These are phyloP conservation scores for Perccottus glenii DNA, from an alignment of 2,113 vertebrate genomes.

Conservation along the genomic window DNA sequence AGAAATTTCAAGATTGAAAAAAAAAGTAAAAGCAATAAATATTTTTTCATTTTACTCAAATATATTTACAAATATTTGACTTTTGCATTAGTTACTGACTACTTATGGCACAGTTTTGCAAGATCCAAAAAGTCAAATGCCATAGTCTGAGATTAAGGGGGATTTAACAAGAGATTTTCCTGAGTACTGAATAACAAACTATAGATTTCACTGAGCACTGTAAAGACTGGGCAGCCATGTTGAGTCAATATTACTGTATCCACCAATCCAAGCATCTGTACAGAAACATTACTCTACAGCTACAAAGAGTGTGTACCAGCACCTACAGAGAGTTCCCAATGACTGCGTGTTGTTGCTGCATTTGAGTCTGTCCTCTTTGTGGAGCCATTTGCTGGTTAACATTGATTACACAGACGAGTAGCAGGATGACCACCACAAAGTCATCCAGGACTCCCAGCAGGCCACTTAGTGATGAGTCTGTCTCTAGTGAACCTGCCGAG, in stretches of 20 bases:
- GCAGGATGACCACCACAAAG: conserved; percentile 80
- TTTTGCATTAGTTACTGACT: conserved; percentile 19
- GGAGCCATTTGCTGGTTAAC: conserved; percentile 81
- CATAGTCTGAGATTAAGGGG: background rate
- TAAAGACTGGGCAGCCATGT: conserved; percentile 40
- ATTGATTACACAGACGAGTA: conserved; percentile 82
- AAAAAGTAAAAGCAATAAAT: conserved; percentile 47
- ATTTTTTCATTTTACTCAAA: conserved; percentile 51
- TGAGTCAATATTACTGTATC: conserved; percentile 23
- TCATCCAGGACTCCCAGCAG: conserved; percentile 80
- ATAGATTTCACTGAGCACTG: conserved; percentile 8
- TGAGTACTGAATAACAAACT: background rate
- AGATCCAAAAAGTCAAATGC: background rate
- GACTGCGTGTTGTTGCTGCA: conserved; percentile 35
- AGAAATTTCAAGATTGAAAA: background rate
- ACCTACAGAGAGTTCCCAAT: conserved; percentile 53
- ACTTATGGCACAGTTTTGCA: background rate
- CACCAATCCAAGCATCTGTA: conserved; percentile 8
- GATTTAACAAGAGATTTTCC: background rate
- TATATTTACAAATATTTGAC: conserved; percentile 41
- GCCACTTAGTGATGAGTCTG: conserved; percentile 73
- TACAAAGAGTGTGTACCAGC: conserved; percentile 7
- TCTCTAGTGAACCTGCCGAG: conserved; percentile 27
- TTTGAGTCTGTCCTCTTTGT: conserved; percentile 52
- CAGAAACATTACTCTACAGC: background rate